A percentile compares a stretch with the other conserved stretches of the same genome.
phyloP scores from a whole-genome alignment of 2,888 invertebrate species.

The Polyommatus icarus region DNA sequence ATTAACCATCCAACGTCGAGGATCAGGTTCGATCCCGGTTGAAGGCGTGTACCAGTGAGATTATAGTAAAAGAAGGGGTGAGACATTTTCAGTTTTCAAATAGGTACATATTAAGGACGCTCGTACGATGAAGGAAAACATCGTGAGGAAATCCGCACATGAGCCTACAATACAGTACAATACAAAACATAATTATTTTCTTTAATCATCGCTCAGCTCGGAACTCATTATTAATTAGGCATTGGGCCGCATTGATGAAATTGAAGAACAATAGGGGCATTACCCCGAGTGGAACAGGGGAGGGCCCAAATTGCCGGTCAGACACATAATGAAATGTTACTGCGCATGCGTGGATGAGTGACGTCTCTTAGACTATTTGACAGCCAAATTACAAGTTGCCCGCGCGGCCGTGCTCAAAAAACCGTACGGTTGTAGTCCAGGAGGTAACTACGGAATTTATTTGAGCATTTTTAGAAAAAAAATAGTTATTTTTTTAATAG shows the following conservation, averaged over 20 bases:
- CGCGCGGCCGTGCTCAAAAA: constrained; percentile 26
- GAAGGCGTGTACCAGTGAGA: too few relatives aligned
- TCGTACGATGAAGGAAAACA: too few relatives aligned
- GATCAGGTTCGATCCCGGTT: too few relatives aligned
- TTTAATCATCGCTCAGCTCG: background rate
- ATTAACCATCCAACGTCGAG: too few relatives aligned
- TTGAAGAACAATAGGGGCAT: constrained; percentile 26
- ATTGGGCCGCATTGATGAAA: constrained; percentile 7
- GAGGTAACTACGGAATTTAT: background rate
- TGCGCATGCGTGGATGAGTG: constrained; percentile 54
- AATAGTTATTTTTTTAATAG: too few relatives aligned
- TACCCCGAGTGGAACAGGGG: constrained; percentile 40
- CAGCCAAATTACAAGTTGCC: constrained; percentile 64
- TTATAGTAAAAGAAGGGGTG: too few relatives aligned
- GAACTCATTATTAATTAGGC: constrained; percentile 1
- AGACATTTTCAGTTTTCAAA: too few relatives aligned
- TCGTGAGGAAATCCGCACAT: too few relatives aligned
- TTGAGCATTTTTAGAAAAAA: too few relatives aligned
- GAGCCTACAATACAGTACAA: background rate
- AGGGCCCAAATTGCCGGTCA: constrained; percentile 54
- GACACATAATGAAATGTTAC: constrained; percentile 65
- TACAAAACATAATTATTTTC: background rate
- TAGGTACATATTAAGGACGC: too few relatives aligned
- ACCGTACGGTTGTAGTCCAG: constrained; percentile 28
- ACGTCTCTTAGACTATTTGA: constrained; percentile 72